These are phyloP conservation scores for Pardosa pseudoannulata DNA, from an alignment of 2,888 invertebrate genomes.

Conservation along the genomic window DNA sequence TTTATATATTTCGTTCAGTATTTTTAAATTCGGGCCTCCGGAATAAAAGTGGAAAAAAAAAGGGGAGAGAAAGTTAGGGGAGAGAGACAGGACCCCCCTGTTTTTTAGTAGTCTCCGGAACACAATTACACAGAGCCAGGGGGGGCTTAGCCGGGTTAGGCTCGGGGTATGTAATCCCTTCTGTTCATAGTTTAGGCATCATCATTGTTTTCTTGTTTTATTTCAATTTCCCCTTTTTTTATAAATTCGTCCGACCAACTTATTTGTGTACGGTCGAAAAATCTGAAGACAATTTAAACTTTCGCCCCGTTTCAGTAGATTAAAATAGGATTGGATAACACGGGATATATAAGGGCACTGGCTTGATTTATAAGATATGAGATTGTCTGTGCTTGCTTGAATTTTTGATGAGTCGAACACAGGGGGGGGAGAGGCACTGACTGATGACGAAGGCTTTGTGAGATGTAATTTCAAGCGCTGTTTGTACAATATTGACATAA, in stretches of 20 bases:
- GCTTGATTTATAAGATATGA: constrained; percentile 46
- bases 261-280: constrained; percentile 45
- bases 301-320: constrained; percentile 39
- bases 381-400: constrained; percentile 37
- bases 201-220: constrained; percentile 23
- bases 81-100: background rate
- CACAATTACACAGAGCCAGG: constrained; percentile 40
- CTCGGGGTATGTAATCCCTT: constrained; percentile 59
- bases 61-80: constrained; percentile 23
- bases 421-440: constrained; percentile 26
- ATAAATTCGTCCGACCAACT: constrained; percentile 22
- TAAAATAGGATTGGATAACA: constrained; percentile 61
- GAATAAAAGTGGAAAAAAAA: constrained; percentile 28
- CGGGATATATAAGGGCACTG: constrained; percentile 20
- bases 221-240: constrained; percentile 24
- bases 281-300: constrained; percentile 54
- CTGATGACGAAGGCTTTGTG: background rate
- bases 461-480: constrained; percentile 5
- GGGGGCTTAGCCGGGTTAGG: constrained; percentile 41
- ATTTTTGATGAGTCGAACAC: constrained; percentile 52
- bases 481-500: background rate
- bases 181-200: constrained; percentile 37
- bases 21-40: no score
- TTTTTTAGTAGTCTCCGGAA: constrained; percentile 33
- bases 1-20: no score